Evolutionary conservation across 2,888 invertebrate species (phyloP), one percentile per base, ranked within the genome.

Genomic region (Heliconius ethilla): DNA sequence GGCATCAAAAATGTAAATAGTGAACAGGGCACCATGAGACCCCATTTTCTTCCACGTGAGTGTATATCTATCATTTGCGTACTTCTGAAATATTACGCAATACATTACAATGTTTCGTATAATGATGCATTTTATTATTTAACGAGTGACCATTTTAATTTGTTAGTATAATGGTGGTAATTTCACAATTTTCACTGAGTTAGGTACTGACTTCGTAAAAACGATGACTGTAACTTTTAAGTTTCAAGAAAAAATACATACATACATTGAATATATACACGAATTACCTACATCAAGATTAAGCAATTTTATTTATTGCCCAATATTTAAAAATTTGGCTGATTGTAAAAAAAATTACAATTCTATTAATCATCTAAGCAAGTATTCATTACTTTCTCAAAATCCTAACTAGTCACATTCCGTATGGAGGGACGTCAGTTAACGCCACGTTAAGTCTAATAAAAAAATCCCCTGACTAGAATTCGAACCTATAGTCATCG

Each of bases 1-100:
- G 75, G 78, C 78, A 75, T 11, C 37, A 78, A 75, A 66, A 59
- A 45, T 65, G 75, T 70, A 78, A 78, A 78, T 75, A 78, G 75
- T 29, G 27, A 27, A 74, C 37, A 62, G 33, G 22, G 27, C 62
- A 62, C 62, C 40, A 63, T 40, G 40, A 77, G 73, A 59, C 59
- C 59, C 40, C 37, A 22, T 73, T 37, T 29, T 9, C 27, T 15
- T 27, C 37, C 76, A 72, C 70, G 55, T 72, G 66, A 33, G 33
- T 22, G 22, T n/a, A n/a, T n/a, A n/a, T 73, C 10, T 69, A 13
- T 40, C 69, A 7, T 59, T 63, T 59, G 29, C 62, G 18, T 45
- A 75, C 62, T 65, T 40, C 33, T 65, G 29, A 66, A 75, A 45
- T 2, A 66, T 75, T 75, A 65, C 65, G 74, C 63, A 74, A 74